Conservation (phyloP, 2,888 invertebrate species). For the Habroteleia sp. region DNA sequence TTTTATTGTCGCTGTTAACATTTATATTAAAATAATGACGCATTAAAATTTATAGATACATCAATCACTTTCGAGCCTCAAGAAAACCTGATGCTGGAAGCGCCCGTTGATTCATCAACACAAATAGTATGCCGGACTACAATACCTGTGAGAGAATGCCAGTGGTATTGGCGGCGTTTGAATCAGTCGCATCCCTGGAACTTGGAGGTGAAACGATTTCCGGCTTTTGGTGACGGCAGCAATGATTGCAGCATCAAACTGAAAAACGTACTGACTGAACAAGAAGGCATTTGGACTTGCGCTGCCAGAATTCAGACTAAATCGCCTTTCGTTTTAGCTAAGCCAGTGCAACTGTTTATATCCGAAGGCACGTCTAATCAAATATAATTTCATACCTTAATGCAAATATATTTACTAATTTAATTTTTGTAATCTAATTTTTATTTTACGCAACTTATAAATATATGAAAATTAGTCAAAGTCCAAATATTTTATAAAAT, state of each 20-base stretch:
- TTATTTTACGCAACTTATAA: no score
- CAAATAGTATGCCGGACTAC: slow-evolving; percentile 75
- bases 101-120: slow-evolving; percentile 73
- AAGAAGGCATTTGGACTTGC: slow-evolving; percentile 79
- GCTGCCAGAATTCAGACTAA: slow-evolving; percentile 72
- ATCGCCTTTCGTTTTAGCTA: slow-evolving; percentile 72
- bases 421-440: no score
- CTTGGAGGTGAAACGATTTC: slow-evolving; percentile 75
- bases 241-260: slow-evolving; percentile 78
- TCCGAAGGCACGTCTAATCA: slow-evolving; percentile 72
- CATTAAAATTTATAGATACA: slow-evolving; percentile 64
- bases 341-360: slow-evolving; percentile 74
- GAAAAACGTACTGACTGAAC: slow-evolving; percentile 75
- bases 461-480: no score
- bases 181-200: slow-evolving; percentile 78
- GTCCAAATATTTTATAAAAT: no score
- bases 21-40: slow-evolving; percentile 17
- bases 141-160: slow-evolving; percentile 75
- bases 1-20: neutral
- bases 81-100: slow-evolving; percentile 71
- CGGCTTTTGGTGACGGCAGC: slow-evolving; percentile 75
- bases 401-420: no score
- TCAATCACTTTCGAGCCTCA: slow-evolving; percentile 71
- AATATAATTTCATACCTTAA: neutral
- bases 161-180: slow-evolving; percentile 78